Evolutionary conservation across 2,797 vertebrate genomes (phyloP).

Genomic region (Mionectes olivaceus): DNA sequence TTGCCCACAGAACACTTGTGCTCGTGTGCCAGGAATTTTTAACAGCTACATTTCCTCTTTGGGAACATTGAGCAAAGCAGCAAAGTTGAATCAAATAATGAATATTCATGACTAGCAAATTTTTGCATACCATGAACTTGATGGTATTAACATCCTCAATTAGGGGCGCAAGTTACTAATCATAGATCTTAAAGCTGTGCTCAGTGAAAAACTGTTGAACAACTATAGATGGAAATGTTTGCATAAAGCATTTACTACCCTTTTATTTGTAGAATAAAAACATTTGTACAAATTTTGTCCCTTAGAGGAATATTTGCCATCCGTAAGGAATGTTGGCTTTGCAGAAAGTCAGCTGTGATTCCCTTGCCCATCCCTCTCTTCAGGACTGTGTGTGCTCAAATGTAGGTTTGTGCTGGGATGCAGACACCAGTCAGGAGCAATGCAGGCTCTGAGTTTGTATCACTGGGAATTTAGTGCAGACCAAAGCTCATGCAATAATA

Average conservation of each 20-base stretch:
- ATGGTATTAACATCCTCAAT: neutral
- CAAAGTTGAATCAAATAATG: neutral
- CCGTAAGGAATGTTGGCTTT: neutral
- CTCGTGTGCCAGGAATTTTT: neutral
- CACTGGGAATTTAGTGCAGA: neutral
- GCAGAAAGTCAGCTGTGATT: neutral
- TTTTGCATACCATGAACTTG: neutral
- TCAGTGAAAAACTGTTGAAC: neutral
- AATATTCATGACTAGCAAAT: neutral
- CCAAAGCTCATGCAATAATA: neutral
- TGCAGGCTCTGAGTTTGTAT: neutral
- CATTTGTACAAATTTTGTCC: neutral
- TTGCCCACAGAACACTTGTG: neutral
- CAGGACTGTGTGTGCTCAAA: neutral
- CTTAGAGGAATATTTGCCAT: neutral
- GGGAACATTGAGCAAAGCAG: neutral
- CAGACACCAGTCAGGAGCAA: neutral
- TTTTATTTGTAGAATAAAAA: neutral
- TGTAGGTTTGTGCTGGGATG: neutral
- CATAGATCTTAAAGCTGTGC: neutral
- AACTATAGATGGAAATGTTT: neutral
- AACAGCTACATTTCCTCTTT: neutral
- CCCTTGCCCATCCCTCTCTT: neutral
- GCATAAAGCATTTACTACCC: neutral
- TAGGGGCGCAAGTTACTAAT: neutral